Evolutionary conservation across 2,888 invertebrate species (phyloP).

Genomic region (Scotopteryx bipunctaria): DNA sequence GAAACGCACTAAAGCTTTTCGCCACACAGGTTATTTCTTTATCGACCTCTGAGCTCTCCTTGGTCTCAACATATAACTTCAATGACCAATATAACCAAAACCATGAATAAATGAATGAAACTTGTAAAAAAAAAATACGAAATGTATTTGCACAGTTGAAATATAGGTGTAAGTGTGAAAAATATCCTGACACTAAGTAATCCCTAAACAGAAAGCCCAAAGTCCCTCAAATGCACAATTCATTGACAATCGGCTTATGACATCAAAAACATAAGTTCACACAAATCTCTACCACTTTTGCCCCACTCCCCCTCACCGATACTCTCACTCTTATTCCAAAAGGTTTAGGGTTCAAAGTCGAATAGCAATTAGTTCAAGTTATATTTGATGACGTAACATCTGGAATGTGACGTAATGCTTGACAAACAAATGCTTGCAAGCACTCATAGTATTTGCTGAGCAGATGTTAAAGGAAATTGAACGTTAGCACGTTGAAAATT

Average conservation of each 20-base stretch:
- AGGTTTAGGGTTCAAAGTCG: background rate
- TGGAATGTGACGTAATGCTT: constrained; percentile 67
- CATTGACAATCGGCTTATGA: constrained; percentile 65
- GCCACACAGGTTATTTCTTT: no score
- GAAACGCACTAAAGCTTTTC: no score
- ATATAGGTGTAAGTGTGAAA: constrained; percentile 9
- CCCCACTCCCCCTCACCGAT: background rate
- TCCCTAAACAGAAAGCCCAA: constrained; percentile 32
- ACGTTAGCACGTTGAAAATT: background rate
- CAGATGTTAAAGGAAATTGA: background rate
- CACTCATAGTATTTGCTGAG: constrained; percentile 29
- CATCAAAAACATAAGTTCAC: constrained; percentile 60
- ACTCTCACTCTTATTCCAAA: background rate
- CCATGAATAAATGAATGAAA: no score
- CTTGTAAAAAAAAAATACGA: no score
- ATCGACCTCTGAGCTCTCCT: no score
- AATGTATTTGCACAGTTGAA: no score
- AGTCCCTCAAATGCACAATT: constrained; percentile 42
- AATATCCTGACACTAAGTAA: constrained; percentile 17
- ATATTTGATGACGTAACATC: constrained; percentile 47
- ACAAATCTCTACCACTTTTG: constrained; percentile 42
- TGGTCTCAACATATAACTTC: no score
- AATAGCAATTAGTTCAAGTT: background rate
- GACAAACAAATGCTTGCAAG: constrained; percentile 58
- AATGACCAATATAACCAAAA: no score